Evolutionary conservation across 2,888 invertebrate species (phyloP), one percentile per base, ranked within the genome.

Genomic region (Parapristionchus giblindavisi): DNA sequence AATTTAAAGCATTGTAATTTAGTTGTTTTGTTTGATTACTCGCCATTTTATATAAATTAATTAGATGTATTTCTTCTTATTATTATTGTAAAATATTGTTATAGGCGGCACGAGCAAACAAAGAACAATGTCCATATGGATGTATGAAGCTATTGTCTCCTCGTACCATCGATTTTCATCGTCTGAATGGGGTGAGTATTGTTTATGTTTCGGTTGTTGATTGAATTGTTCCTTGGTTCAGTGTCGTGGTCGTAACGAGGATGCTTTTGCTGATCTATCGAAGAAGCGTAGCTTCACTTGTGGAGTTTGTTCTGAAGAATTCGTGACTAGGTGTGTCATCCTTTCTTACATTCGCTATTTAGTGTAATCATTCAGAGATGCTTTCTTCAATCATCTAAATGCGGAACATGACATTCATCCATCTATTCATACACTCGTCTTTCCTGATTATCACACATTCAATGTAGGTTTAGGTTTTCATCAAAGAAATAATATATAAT

Each of bases 81-180:
- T 40, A 8, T 63, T 34, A 60, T 1, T 48, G 32, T 51, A 2
- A 34, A 29, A 36, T 6, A 43, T 17, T 51, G 32, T 71, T 54
- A 21, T 56, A 71, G 71, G 6, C 38, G 32, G 38, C 40, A 21
- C 71, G 71, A 3, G 34, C 56, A 32, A 40, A 56, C 56, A 52
- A 38, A 29, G 56, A 77, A 14, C 17, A 75, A n/a, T 83, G 83
- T 54, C 83, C 81, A 14, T 83, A 81, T 61, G 83, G 83, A 6
- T 83, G 83, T 63, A 74, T 74, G 32, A 81, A 81, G 60, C 36
- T 81, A 43, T 75, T 83, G 0, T 80, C 83, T 3, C 65, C 70
- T 11, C 71, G 83, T 29, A 83, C 83, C 0, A 79, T 83, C 52
- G 83, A 83, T 65, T 80, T 79, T 60, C 83, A 83, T 56, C 78